A percentile compares a stretch with the other conserved stretches of the same genome.
Evolutionary conservation across 1,140 invertebrate species (phyloP).

Genomic region (Babylonia areolata): DNA sequence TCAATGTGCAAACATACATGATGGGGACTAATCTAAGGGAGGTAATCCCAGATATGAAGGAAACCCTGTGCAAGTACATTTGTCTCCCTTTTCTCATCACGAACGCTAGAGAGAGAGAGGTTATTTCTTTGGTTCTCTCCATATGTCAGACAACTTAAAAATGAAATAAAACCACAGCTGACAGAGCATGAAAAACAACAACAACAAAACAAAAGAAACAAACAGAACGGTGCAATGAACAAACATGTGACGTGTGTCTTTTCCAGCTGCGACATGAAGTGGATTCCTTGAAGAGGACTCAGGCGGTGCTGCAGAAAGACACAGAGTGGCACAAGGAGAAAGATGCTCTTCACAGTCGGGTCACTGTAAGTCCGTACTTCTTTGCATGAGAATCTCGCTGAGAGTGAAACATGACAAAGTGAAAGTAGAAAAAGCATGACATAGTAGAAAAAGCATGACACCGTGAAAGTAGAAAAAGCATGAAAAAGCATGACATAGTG

Average conservation of each 20-base stretch:
- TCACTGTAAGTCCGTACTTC: background rate
- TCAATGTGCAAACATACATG: too few species aligned
- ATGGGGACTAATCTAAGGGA: too few species aligned
- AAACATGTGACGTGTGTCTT: background rate
- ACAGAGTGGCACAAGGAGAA: background rate
- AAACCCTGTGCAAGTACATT: too few species aligned
- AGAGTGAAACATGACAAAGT: background rate
- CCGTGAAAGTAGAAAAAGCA: too few species aligned
- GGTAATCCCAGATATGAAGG: too few species aligned
- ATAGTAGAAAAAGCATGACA: background rate
- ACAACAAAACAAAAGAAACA: too few species aligned
- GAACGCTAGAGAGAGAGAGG: too few species aligned
- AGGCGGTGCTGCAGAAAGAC: slow-evolving; percentile 8
- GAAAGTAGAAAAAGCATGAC: background rate
- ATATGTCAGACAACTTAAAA: background rate
- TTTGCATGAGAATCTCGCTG: too few species aligned
- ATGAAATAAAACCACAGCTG: background rate
- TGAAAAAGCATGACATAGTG: too few species aligned
- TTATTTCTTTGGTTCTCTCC: too few species aligned
- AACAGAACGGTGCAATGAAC: too few species aligned
- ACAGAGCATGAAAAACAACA: background rate
- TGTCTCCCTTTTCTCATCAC: too few species aligned
- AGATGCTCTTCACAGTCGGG: background rate
- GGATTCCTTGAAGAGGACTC: slow-evolving; percentile 33
- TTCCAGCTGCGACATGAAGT: slow-evolving; percentile 40